Evolutionary conservation across 2,113 vertebrate genomes (phyloP).

Genomic region (Mormoops blainvillei): DNA sequence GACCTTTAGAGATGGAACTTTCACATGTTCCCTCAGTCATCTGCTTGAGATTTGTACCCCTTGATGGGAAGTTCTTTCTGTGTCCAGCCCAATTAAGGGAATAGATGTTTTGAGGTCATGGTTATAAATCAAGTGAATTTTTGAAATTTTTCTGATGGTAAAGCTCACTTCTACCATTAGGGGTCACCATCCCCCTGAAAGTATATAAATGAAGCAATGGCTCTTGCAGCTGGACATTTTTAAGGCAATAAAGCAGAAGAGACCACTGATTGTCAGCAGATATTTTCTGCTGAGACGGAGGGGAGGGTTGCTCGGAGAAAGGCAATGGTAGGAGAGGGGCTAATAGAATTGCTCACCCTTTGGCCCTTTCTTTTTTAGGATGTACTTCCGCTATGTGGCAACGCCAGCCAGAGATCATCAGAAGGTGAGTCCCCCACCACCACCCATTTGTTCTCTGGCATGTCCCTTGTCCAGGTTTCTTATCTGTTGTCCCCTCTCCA

Average conservation of each 20-base stretch:
- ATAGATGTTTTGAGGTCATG: background rate
- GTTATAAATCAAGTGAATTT: background rate
- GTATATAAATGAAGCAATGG: background rate
- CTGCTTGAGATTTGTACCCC: background rate
- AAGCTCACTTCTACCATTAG: background rate
- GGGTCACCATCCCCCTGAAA: background rate
- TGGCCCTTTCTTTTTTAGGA: conserved; percentile 66
- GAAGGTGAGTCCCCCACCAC: conserved; percentile 72
- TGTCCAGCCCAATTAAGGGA: background rate
- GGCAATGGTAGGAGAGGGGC: background rate
- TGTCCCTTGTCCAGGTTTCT: background rate
- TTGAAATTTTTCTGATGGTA: background rate
- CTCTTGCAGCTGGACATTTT: background rate
- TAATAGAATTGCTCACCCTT: background rate
- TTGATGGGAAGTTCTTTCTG: background rate
- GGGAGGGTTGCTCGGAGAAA: background rate
- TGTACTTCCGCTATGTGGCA: background rate
- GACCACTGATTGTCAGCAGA: background rate
- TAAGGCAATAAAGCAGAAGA: background rate
- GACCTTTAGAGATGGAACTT: background rate
- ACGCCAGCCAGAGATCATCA: conserved; percentile 45
- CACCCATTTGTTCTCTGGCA: background rate
- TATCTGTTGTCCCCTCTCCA: background rate
- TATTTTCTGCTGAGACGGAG: background rate
- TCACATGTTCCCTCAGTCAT: background rate